These are phyloP conservation scores for Cheumatopsyche charites DNA, from an alignment of 1,140 invertebrate genomes.

Conservation along the genomic window DNA sequence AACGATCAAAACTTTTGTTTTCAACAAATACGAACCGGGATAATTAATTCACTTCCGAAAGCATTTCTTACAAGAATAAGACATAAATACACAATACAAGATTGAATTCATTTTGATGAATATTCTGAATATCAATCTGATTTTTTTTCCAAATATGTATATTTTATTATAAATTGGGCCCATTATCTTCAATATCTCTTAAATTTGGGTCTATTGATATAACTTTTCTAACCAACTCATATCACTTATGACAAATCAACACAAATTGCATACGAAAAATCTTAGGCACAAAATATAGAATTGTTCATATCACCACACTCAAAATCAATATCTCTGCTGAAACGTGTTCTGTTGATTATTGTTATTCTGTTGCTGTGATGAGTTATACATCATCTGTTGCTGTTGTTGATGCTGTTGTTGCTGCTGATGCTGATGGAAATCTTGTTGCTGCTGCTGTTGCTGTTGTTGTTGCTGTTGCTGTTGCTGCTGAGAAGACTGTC, in stretches of 20 bases:
- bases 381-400: conserved; percentile 68
- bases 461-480: conserved; percentile 58
- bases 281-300: background rate
- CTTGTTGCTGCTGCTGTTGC: conserved; percentile 54
- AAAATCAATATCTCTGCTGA: conserved; percentile 64
- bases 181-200: too few relatives aligned
- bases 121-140: too few relatives aligned
- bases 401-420: conserved; percentile 64
- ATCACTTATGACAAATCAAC: background rate
- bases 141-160: too few relatives aligned
- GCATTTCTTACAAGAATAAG: too few relatives aligned
- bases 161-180: too few relatives aligned
- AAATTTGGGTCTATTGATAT: too few relatives aligned
- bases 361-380: conserved; percentile 56
- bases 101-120: too few relatives aligned
- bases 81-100: too few relatives aligned
- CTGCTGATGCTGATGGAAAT: conserved; percentile 60
- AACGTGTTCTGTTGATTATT: conserved; percentile 67
- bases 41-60: too few relatives aligned
- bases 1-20: too few relatives aligned
- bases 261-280: background rate
- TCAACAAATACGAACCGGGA: too few relatives aligned
- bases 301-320: conserved; percentile 4
- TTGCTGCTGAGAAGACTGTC: conserved; percentile 52
- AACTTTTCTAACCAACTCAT: too few relatives aligned